Evolutionary conservation across 1,140 invertebrate genomes (phyloP).

Genomic region (Drosophila sucinea): DNA sequence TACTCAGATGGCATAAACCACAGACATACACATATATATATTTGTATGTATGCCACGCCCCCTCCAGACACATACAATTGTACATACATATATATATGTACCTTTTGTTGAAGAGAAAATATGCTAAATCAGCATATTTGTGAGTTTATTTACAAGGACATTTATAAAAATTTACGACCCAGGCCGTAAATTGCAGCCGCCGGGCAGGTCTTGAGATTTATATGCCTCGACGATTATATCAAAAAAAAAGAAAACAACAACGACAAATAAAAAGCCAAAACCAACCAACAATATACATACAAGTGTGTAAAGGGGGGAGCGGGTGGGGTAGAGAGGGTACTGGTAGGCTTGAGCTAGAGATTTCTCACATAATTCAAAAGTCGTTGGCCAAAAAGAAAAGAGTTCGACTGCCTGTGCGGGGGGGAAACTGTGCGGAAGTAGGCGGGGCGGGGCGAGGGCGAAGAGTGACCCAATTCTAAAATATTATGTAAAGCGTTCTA

Average conservation of each 20-base stretch:
- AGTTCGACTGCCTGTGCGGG: slow-evolving; percentile 17
- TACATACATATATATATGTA: not conserved
- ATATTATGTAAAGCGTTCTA: not conserved
- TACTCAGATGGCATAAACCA: slow-evolving; percentile 60
- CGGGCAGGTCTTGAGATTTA: slow-evolving; percentile 79
- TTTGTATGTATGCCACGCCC: slow-evolving; percentile 58
- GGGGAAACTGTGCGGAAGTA: not conserved
- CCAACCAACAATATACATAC: slow-evolving; percentile 12
- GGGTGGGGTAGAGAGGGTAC: not conserved
- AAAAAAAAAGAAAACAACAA: slow-evolving; percentile 7
- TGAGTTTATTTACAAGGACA: slow-evolving; percentile 82
- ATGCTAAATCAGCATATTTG: slow-evolving; percentile 82
- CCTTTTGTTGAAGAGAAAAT: slow-evolving; percentile 40
- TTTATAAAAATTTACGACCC: slow-evolving; percentile 80
- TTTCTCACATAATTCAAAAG: slow-evolving; percentile 69
- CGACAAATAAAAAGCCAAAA: not conserved
- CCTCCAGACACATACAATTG: slow-evolving; percentile 28
- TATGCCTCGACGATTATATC: slow-evolving; percentile 74
- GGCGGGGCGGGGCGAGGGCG: not conserved
- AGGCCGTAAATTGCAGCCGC: slow-evolving; percentile 76
- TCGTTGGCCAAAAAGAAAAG: slow-evolving; percentile 45
- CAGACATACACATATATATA: slow-evolving; percentile 47
- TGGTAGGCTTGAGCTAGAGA: slow-evolving; percentile 33
- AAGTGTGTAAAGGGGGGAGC: not conserved
- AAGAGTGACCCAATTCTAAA: not conserved